Evolutionary conservation across 2,797 vertebrate species (phyloP).

Genomic region (Emydoidea blandingii): DNA sequence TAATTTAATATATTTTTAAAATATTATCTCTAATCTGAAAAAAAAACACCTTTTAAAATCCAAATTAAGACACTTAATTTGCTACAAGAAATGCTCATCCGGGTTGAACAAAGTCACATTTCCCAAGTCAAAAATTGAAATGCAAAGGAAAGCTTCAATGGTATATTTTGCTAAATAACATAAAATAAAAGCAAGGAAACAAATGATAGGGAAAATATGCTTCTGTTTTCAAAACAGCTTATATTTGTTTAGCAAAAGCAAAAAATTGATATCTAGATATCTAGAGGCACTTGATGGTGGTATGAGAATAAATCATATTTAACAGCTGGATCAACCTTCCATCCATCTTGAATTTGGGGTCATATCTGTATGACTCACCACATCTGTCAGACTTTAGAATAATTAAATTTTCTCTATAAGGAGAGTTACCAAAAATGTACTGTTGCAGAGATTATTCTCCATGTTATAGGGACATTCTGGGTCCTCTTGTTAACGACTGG

Average conservation of each 20-base stretch:
- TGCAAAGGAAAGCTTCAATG: not conserved
- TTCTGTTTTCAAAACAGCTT: not conserved
- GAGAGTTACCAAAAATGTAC: not conserved
- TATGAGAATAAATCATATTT: slow-evolving; percentile 32
- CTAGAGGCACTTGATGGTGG: not conserved
- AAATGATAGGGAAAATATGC: not conserved
- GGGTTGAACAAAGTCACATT: not conserved
- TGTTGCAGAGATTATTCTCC: slow-evolving; percentile 31
- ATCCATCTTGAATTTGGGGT: slow-evolving; percentile 40
- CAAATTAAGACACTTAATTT: slow-evolving; percentile 31
- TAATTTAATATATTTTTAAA: slow-evolving; percentile 49
- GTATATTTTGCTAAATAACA: not conserved
- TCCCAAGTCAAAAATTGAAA: slow-evolving; percentile 9
- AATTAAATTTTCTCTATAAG: slow-evolving; percentile 42
- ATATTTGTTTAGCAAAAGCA: not conserved
- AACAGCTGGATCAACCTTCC: slow-evolving; percentile 10
- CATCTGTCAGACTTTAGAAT: slow-evolving; percentile 37
- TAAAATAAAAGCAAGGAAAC: not conserved
- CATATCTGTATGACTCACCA: slow-evolving; percentile 36
- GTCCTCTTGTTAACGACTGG: slow-evolving; percentile 24
- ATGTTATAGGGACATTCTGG: slow-evolving; percentile 17
- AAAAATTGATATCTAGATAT: not conserved
- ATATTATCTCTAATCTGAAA: slow-evolving; percentile 42
- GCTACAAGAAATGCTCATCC: not conserved
- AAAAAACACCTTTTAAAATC: not conserved